phyloP scores from a whole-genome alignment of 2,888 invertebrate species.

The Acanthococcus lagerstroemiae region DNA sequence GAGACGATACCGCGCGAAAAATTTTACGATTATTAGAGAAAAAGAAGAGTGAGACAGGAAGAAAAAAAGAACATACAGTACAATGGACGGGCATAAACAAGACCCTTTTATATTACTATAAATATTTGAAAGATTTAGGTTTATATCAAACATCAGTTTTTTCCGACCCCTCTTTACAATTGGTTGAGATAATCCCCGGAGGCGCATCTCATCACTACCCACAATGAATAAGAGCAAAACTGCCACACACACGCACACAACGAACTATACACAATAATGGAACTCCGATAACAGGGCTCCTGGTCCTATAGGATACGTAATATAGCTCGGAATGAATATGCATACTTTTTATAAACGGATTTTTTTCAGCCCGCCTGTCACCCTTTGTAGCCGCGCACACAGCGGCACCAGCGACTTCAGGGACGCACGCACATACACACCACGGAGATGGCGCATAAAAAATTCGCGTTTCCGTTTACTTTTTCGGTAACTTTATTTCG shows the following conservation, averaged over 20 bases:
- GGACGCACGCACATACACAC: too few species aligned
- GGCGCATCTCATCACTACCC: constrained; percentile 27
- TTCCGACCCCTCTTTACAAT: constrained; percentile 26
- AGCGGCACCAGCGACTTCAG: too few species aligned
- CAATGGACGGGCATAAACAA: constrained; percentile 15
- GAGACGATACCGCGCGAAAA: too few species aligned
- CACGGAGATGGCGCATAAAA: too few species aligned
- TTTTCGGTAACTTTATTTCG: too few species aligned
- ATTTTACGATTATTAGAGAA: too few species aligned
- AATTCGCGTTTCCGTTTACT: too few species aligned
- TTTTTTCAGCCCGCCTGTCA: too few species aligned
- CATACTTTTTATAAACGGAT: not conserved
- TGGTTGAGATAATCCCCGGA: constrained; percentile 24
- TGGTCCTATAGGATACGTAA: too few species aligned
- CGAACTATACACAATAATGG: not conserved
- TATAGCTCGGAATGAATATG: constrained; percentile 2
- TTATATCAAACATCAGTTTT: constrained; percentile 28
- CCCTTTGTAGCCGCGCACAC: too few species aligned
- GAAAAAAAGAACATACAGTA: constrained; percentile 3
- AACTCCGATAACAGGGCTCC: constrained; percentile 16
- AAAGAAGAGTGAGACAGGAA: too few species aligned
- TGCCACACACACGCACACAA: constrained; percentile 15
- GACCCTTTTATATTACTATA: constrained; percentile 25
- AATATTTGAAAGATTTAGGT: constrained; percentile 29
- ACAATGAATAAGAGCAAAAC: constrained; percentile 19